These are phyloP conservation scores for Urechis unicinctus DNA, from an alignment of 2,888 invertebrate species.

Conservation along the genomic window DNA sequence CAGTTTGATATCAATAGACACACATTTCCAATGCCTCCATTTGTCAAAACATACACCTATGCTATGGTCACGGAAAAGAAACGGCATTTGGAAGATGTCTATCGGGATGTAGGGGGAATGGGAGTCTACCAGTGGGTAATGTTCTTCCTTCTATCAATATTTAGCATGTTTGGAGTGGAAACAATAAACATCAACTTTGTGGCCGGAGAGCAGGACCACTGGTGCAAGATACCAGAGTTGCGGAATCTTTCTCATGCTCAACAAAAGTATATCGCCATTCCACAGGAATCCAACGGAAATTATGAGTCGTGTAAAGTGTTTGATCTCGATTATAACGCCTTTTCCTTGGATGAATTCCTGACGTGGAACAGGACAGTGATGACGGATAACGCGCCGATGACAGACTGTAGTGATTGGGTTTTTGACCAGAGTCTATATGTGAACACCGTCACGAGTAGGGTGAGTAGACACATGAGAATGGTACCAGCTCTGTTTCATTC, in stretches of 20 bases:
- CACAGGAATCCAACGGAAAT: neutral
- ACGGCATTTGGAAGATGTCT: slow-evolving; percentile 10
- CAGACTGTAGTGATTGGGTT: slow-evolving; percentile 8
- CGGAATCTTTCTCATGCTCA: slow-evolving; percentile 6
- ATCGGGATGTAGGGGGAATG: slow-evolving; percentile 2
- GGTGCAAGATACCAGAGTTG: slow-evolving; percentile 13
- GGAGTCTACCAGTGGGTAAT: slow-evolving; percentile 6
- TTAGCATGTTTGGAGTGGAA: slow-evolving; percentile 10
- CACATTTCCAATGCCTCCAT: too few species aligned
- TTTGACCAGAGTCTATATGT: slow-evolving; percentile 10
- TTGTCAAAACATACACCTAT: too few species aligned
- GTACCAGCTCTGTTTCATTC: too few species aligned
- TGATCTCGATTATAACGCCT: slow-evolving; percentile 9
- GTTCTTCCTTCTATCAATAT: neutral
- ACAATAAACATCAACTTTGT: slow-evolving; percentile 15
- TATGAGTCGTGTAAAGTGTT: slow-evolving; percentile 12
- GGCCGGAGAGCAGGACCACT: slow-evolving; percentile 15
- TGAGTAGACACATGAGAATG: slow-evolving; percentile 4
- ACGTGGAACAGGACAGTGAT: slow-evolving; percentile 11
- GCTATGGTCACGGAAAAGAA: too few species aligned
- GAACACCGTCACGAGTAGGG: slow-evolving; percentile 13
- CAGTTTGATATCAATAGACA: too few species aligned
- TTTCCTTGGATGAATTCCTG: slow-evolving; percentile 7
- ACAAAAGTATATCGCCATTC: slow-evolving; percentile 19
- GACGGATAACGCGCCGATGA: neutral